phyloP scores from a whole-genome alignment of 2,797 vertebrate species.

The Chiloscyllium punctatum region DNA sequence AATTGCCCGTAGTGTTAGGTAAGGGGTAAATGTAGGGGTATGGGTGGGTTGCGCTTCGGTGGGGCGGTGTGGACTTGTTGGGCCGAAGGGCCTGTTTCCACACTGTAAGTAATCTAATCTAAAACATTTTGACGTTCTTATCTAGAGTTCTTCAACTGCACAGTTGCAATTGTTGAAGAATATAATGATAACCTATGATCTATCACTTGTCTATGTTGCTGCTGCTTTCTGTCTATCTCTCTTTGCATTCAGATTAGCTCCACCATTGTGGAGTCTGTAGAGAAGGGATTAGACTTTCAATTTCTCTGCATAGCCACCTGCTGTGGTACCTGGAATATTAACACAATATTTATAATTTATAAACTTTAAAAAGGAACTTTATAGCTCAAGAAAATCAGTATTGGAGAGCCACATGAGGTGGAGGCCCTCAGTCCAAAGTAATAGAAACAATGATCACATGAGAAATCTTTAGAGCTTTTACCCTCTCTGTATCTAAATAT shows the following conservation, averaged over 20 bases:
- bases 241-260: not conserved
- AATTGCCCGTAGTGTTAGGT: too few relatives aligned
- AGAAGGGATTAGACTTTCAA: not conserved
- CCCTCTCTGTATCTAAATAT: not conserved
- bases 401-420: not conserved
- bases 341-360: not conserved
- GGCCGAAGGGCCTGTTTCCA: too few relatives aligned
- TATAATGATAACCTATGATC: not conserved
- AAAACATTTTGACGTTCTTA: not conserved
- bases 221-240: not conserved
- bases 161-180: not conserved
- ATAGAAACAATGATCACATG: not conserved
- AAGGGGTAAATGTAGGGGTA: too few relatives aligned
- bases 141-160: not conserved
- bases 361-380: not conserved
- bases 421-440: not conserved
- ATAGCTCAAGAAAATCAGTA: not conserved
- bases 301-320: not conserved
- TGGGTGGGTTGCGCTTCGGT: too few relatives aligned
- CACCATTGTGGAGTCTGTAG: not conserved
- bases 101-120: too few relatives aligned
- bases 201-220: not conserved
- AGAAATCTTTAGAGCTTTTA: not conserved
- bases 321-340: not conserved
- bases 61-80: too few relatives aligned